Conservation (phyloP, 2,113 vertebrate species). For the Eublepharis macularius region DNA sequence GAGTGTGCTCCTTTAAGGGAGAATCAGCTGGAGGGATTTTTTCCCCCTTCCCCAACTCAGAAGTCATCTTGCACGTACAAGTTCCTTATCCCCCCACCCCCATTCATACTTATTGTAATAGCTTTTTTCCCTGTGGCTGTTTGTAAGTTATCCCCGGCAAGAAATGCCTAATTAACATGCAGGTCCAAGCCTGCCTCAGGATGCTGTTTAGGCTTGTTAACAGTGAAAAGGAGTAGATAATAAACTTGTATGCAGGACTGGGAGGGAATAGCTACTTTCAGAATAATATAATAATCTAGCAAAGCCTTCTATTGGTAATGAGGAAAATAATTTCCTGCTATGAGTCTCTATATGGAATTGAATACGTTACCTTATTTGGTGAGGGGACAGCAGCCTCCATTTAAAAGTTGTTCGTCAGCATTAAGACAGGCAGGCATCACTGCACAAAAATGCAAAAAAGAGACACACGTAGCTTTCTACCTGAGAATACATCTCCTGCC, state of each 20-base stretch:
- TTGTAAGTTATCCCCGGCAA: slow-evolving; percentile 9
- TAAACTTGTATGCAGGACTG: slow-evolving; percentile 12
- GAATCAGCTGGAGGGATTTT: background rate
- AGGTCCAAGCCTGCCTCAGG: slow-evolving; percentile 10
- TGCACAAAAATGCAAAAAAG: background rate
- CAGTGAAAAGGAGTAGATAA: slow-evolving; percentile 16
- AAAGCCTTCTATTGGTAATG: background rate
- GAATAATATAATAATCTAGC: slow-evolving; percentile 3
- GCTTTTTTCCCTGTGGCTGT: background rate
- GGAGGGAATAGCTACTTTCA: slow-evolving; percentile 1
- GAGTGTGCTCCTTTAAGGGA: too few species aligned
- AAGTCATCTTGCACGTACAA: background rate
- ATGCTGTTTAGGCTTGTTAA: slow-evolving; percentile 21
- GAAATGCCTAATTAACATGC: slow-evolving; percentile 18
- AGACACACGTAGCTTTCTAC: background rate
- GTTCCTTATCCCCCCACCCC: background rate
- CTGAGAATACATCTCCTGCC: background rate
- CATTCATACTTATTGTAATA: background rate
- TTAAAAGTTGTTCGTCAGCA: background rate
- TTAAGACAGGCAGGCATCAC: background rate
- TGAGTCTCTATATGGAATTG: background rate
- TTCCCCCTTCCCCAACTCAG: background rate
- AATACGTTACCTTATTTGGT: background rate
- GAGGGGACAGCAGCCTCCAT: background rate
- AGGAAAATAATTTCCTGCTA: background rate